Evolutionary conservation across 2,888 invertebrate genomes (phyloP).

Genomic region (Dorcus parallelipipedus): DNA sequence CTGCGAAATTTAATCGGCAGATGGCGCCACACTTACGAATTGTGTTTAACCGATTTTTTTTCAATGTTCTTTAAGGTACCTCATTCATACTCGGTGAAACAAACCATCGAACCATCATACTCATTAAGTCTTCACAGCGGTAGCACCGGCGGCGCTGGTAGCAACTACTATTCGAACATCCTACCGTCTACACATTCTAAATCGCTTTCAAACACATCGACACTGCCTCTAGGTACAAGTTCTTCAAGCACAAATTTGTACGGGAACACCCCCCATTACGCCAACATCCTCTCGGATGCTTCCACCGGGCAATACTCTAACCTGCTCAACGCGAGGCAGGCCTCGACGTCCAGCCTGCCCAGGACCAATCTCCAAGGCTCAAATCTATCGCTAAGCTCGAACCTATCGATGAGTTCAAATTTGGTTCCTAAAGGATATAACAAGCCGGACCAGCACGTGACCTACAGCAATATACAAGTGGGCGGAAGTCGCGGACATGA

Average conservation of each 20-base stretch:
- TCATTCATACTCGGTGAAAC: constrained; percentile 69
- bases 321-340: constrained; percentile 1
- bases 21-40: neutral
- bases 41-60: neutral
- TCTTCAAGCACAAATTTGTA: constrained; percentile 19
- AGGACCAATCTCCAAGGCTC: constrained; percentile 1
- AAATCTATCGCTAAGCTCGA: constrained; percentile 13
- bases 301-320: constrained; percentile 9
- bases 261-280: constrained; percentile 23
- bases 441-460: constrained; percentile 37
- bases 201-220: constrained; percentile 31
- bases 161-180: constrained; percentile 43
- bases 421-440: constrained; percentile 31
- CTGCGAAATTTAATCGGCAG: no score
- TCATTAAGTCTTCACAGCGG: constrained; percentile 64
- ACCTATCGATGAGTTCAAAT: constrained; percentile 11
- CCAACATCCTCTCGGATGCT: constrained; percentile 34
- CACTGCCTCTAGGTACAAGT: constrained; percentile 28
- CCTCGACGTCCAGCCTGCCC: neutral
- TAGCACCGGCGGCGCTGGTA: constrained; percentile 33
- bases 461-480: constrained; percentile 45
- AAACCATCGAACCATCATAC: constrained; percentile 70
- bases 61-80: constrained; percentile 61
- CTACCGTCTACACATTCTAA: constrained; percentile 38
- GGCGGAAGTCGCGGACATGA: constrained; percentile 44